A percentile compares a stretch with the other conserved stretches of the same genome.
phyloP scores from a whole-genome alignment of 2,113 vertebrate species.

The Ceuthmochares aereus region DNA sequence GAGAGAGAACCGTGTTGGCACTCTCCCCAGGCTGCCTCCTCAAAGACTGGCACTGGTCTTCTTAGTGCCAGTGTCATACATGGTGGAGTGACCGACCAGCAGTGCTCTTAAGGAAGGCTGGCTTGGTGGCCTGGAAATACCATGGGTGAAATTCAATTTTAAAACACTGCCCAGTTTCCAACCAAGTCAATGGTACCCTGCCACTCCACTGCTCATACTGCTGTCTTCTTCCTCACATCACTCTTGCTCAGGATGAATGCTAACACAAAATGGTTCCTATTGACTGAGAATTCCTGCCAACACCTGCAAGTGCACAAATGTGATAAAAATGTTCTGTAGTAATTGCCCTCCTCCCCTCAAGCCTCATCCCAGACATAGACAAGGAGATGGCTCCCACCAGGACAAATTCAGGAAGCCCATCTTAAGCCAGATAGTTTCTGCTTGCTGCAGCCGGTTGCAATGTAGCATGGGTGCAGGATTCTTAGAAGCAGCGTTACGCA shows the following conservation, averaged over 20 bases:
- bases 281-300: neutral
- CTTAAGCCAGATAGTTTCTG: neutral
- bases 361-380: neutral
- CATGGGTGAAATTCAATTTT: accelerated
- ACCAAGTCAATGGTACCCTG: accelerated
- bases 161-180: neutral
- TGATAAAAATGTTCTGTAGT: neutral
- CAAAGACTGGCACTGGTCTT: neutral
- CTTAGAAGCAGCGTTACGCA: neutral
- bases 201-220: neutral
- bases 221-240: neutral
- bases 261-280: neutral
- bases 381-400: accelerated
- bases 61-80: accelerated
- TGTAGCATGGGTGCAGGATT: accelerated
- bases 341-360: neutral
- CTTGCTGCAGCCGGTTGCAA: neutral
- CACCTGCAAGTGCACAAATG: neutral
- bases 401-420: neutral
- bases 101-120: neutral
- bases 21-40: neutral
- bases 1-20: accelerated
- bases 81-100: neutral
- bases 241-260: neutral
- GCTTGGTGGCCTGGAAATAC: neutral